phyloP scores from a whole-genome alignment of 2,113 vertebrate species.

The Gavia stellata region DNA sequence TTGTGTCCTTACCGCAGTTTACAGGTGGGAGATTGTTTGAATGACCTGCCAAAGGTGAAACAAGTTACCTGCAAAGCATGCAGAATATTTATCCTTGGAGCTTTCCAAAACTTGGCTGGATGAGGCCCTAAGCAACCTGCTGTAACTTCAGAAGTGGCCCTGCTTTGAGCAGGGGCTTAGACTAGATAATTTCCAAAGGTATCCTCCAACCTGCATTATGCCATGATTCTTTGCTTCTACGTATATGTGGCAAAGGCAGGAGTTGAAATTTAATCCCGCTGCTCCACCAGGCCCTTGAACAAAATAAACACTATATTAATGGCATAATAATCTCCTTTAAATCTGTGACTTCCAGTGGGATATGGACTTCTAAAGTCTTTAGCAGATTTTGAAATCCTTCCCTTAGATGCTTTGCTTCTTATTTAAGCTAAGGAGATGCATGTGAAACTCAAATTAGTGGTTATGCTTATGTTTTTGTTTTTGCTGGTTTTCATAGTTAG shows the following conservation, averaged over 20 bases:
- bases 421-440: neutral
- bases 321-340: neutral
- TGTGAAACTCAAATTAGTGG: neutral
- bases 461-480: neutral
- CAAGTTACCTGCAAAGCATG: neutral
- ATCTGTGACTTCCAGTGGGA: neutral
- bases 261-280: neutral
- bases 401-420: neutral
- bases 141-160: neutral
- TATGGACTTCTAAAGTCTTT: neutral
- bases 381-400: neutral
- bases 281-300: neutral
- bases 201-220: neutral
- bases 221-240: neutral
- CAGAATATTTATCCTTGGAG: neutral
- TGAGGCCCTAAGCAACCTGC: neutral
- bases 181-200: neutral
- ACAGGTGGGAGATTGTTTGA: neutral
- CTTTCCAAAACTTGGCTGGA: neutral
- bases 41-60: neutral
- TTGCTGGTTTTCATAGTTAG: neutral
- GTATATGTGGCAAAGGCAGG: neutral
- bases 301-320: neutral
- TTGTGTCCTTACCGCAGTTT: neutral
- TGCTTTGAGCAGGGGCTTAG: neutral